A percentile compares a stretch with the other conserved stretches of the same genome.
phyloP scores from a whole-genome alignment of 92 coral and sea anemone species.

The Zoanthus sociatus region DNA sequence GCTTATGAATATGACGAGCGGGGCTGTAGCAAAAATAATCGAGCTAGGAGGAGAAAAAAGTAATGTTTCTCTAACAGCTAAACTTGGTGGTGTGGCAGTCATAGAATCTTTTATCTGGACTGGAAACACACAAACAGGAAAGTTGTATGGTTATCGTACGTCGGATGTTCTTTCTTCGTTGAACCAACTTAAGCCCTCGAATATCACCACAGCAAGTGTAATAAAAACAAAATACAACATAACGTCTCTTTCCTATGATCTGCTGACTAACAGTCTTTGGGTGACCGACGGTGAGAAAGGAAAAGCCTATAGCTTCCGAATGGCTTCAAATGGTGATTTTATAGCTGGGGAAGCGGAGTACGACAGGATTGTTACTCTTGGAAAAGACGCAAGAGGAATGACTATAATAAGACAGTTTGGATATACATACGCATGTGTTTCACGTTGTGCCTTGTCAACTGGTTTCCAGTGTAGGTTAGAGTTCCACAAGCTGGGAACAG shows the following conservation, averaged over 20 bases:
- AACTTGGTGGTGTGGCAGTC: conserved; percentile 87
- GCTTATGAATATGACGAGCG: conserved; percentile 68
- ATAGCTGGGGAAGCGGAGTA: conserved; percentile 58
- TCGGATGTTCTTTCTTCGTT: conserved; percentile 71
- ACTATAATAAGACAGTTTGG: conserved; percentile 87
- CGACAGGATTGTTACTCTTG: conserved; percentile 72
- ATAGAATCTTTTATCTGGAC: conserved; percentile 86
- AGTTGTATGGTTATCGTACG: conserved; percentile 67
- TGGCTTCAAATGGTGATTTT: conserved; percentile 82
- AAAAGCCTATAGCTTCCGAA: conserved; percentile 81
- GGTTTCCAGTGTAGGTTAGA: conserved; percentile 96
- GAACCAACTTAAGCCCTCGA: conserved; percentile 68
- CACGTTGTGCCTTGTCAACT: conserved; percentile 85
- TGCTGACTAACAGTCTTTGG: conserved; percentile 78
- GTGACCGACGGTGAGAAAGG: conserved; percentile 75
- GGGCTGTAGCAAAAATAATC: conserved; percentile 78
- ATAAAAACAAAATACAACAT: conserved; percentile 71
- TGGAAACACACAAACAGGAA: conserved; percentile 70
- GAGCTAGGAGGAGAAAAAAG: conserved; percentile 66
- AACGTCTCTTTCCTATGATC: conserved; percentile 88
- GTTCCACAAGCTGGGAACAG: conserved; percentile 78
- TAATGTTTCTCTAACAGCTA: conserved; percentile 63
- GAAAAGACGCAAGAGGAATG: conserved; percentile 88
- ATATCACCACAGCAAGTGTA: conserved; percentile 61
- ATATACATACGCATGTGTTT: conserved; percentile 80